phyloP scores from a whole-genome alignment of 2,888 invertebrate genomes.

The Leucophenga maculata region DNA sequence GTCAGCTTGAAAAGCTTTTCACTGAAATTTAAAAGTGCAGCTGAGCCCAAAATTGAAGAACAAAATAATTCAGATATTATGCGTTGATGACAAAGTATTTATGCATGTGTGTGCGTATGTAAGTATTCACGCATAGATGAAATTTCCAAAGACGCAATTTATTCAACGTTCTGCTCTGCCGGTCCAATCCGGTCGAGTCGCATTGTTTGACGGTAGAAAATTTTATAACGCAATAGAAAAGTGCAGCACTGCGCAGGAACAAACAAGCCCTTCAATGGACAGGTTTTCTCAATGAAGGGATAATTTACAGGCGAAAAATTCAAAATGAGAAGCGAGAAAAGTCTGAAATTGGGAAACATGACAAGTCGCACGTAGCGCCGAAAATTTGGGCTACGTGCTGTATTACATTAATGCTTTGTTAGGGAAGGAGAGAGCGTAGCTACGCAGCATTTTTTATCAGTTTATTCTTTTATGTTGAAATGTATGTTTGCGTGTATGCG shows the following conservation, averaged over 20 bases:
- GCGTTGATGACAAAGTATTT: too few species aligned
- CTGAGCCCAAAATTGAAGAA: too few species aligned
- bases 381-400: conserved; percentile 51
- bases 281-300: conserved; percentile 35
- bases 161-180: conserved; percentile 18
- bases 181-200: too few species aligned
- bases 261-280: conserved; percentile 36
- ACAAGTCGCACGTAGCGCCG: conserved; percentile 48
- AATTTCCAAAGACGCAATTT: neutral
- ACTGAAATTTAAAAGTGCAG: too few species aligned
- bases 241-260: conserved; percentile 52
- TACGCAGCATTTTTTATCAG: neutral
- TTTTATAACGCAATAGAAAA: conserved; percentile 41
- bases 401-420: neutral
- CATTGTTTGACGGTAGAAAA: neutral
- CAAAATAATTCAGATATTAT: too few species aligned
- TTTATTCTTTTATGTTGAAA: neutral
- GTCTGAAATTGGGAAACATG: conserved; percentile 18
- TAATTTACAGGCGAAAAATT: conserved; percentile 35
- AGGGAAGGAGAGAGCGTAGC: neutral
- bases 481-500: too few species aligned
- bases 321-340: too few species aligned
- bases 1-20: too few species aligned
- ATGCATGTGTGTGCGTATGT: too few species aligned
- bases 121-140: too few species aligned